phyloP scores from a whole-genome alignment of 2,797 vertebrate genomes.

The Aselliscus stoliczkanus region DNA sequence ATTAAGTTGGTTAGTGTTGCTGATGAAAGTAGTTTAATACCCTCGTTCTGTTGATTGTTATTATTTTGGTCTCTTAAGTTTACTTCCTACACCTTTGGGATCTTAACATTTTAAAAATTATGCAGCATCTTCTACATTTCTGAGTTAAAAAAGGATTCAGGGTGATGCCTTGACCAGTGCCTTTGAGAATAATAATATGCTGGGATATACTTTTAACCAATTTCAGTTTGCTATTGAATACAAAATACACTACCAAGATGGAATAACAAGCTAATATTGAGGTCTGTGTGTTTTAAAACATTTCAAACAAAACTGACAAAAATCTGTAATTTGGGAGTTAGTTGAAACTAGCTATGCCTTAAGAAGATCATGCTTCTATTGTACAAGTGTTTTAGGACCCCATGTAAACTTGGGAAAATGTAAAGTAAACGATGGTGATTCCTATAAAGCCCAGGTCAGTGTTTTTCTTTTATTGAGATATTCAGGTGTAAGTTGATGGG shows the following conservation, averaged over 20 bases:
- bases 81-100: background rate
- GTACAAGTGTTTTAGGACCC: background rate
- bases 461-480: background rate
- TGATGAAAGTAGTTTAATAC: background rate
- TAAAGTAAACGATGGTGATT: background rate
- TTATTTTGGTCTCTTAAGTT: conserved; percentile 18
- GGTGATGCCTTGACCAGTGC: background rate
- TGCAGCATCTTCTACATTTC: background rate
- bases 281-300: background rate
- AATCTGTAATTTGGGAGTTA: background rate
- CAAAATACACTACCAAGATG: background rate
- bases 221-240: background rate
- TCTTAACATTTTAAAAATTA: background rate
- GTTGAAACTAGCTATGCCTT: background rate
- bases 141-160: background rate
- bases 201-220: background rate
- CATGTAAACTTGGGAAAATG: background rate
- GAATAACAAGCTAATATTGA: background rate
- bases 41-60: background rate
- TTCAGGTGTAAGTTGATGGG: background rate
- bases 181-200: background rate
- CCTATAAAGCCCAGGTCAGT: background rate
- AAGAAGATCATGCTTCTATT: background rate
- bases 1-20: conserved; percentile 12
- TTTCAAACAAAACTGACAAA: background rate